Percentiles rank a stretch among this genome's conserved stretches.
phyloP scores from a whole-genome alignment of 2,797 vertebrate genomes.

The Diplodus sargus region DNA sequence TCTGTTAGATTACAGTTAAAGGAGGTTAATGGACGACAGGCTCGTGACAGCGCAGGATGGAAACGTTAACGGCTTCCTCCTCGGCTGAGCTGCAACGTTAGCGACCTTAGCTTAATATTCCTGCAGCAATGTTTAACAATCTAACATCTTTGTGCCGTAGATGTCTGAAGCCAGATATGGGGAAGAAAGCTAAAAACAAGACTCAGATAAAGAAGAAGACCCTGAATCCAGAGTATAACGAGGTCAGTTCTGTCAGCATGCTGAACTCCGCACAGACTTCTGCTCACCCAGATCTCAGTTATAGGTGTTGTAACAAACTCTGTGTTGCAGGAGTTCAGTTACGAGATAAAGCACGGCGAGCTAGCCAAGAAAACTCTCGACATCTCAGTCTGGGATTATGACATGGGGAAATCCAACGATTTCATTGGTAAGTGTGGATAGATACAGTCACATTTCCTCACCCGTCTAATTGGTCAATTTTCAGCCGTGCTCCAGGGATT shows the following conservation, averaged over 20 bases:
- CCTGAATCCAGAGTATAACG: constrained; percentile 93
- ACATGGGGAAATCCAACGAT: constrained; percentile 96
- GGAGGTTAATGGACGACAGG: too few species aligned
- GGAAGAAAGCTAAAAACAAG: constrained; percentile 94
- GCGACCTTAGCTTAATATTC: too few species aligned
- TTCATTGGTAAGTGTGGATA: constrained; percentile 90
- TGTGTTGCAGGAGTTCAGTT: constrained; percentile 91
- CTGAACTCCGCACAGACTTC: not conserved
- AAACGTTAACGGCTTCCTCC: too few species aligned
- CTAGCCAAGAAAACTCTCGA: constrained; percentile 96
- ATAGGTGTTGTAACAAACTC: not conserved
- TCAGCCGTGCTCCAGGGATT: not conserved
- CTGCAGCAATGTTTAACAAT: not conserved
- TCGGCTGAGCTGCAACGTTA: too few species aligned
- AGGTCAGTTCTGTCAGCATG: constrained; percentile 78
- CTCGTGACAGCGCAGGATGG: too few species aligned
- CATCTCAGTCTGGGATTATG: constrained; percentile 97
- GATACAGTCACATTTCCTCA: not conserved
- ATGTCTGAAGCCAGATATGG: constrained; percentile 94
- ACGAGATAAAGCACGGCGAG: constrained; percentile 95
- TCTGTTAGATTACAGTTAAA: not conserved
- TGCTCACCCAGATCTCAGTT: not conserved
- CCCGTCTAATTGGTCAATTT: not conserved
- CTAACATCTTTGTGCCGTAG: constrained; percentile 66
- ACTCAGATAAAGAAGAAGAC: constrained; percentile 96